phyloP scores from a whole-genome alignment of 2,888 invertebrate genomes.

The Apocheima hispidaria region DNA sequence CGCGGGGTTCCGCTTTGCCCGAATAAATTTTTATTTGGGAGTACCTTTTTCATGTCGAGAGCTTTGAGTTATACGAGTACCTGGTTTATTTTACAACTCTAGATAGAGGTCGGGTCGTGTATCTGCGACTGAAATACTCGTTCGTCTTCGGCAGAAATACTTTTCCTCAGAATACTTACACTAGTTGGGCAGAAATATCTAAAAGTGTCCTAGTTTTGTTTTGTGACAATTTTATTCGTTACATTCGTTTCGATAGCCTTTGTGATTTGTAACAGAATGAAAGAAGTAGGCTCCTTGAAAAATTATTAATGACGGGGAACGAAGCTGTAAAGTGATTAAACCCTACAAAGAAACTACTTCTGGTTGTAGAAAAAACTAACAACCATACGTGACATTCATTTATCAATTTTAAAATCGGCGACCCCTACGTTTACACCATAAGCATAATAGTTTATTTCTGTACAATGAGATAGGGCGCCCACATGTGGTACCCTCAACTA shows the following conservation, averaged over 20 bases:
- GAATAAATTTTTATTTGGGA: conserved; percentile 65
- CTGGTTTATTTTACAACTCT: conserved; percentile 47
- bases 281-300: not conserved
- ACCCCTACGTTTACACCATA: conserved; percentile 67
- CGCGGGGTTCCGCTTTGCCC: conserved; percentile 63
- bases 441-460: conserved; percentile 79
- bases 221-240: not conserved
- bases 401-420: conserved; percentile 42
- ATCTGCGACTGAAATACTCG: conserved; percentile 33
- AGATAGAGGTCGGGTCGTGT: conserved; percentile 40
- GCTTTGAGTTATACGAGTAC: conserved; percentile 54
- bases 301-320: not conserved
- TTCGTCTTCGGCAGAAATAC: conserved; percentile 19
- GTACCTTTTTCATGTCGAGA: conserved; percentile 71
- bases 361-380: conserved; percentile 17
- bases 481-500: conserved; percentile 73
- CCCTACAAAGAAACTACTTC: not conserved
- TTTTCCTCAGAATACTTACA: conserved; percentile 21
- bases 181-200: conserved; percentile 21
- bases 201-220: conserved; percentile 1
- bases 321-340: not conserved
- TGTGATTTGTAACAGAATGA: too few relatives aligned
- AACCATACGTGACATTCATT: conserved; percentile 28
- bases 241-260: too few relatives aligned
- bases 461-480: conserved; percentile 69